Conservation (phyloP, 2,888 invertebrate species). For the Thera britannica region DNA sequence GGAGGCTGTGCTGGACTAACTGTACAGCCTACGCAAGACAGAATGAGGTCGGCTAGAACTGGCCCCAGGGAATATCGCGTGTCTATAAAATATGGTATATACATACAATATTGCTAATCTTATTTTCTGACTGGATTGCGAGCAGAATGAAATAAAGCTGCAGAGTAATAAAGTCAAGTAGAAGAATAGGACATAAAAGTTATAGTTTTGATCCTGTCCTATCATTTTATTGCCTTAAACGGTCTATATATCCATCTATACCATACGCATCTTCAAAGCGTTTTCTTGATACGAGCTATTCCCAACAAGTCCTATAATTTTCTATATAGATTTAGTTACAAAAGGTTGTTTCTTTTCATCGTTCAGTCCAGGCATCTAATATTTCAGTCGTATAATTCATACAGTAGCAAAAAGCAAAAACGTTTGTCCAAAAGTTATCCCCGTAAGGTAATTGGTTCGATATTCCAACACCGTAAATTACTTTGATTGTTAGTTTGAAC, state of each 20-base stretch:
- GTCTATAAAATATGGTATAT: constrained; percentile 1
- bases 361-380: not conserved
- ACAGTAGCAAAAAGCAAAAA: not conserved
- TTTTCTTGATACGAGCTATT: not conserved
- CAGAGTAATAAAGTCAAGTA: constrained; percentile 1
- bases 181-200: constrained; percentile 7
- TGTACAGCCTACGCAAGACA: constrained; percentile 31
- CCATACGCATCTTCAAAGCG: not conserved
- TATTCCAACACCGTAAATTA: constrained; percentile 14
- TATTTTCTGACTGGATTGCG: constrained; percentile 10
- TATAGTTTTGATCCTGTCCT: constrained; percentile 2
- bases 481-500: constrained; percentile 13
- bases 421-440: not conserved
- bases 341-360: not conserved
- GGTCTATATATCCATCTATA: not conserved
- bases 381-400: not conserved
- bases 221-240: not conserved
- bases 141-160: not conserved
- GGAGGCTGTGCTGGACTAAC: constrained; percentile 24
- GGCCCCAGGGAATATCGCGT: constrained; percentile 30
- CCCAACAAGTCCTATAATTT: no score
- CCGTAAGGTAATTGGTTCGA: not conserved
- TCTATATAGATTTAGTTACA: not conserved
- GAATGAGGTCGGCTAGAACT: constrained; percentile 33
- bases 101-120: constrained; percentile 16